These are phyloP conservation scores for Rhizoglyphus robini DNA, from an alignment of 1,140 invertebrate genomes.

Conservation along the genomic window DNA sequence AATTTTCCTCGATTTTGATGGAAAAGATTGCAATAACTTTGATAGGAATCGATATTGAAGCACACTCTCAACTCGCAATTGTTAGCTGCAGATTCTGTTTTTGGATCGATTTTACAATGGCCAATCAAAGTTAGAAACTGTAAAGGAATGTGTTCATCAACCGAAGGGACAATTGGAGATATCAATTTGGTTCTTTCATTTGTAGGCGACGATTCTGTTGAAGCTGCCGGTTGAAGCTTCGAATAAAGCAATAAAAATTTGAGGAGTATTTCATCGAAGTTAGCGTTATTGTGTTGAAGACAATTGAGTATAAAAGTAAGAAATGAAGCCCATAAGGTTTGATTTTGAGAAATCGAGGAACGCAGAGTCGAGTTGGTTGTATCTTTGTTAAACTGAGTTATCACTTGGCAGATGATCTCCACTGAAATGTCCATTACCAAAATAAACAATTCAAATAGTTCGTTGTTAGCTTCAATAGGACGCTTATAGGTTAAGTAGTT, in stretches of 20 bases:
- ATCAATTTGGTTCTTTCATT: neutral
- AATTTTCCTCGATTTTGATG: neutral
- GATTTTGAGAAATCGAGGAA: neutral
- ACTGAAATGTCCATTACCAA: neutral
- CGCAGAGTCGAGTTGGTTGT: neutral
- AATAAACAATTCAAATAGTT: neutral
- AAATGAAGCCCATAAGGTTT: slow-evolving; percentile 4
- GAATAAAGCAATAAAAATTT: slow-evolving; percentile 1
- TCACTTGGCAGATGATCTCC: slow-evolving; percentile 2
- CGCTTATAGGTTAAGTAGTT: neutral
- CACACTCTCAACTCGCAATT: neutral
- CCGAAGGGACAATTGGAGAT: neutral
- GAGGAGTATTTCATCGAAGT: neutral
- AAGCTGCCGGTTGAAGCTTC: neutral
- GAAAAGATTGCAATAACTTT: neutral
- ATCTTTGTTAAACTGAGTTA: neutral
- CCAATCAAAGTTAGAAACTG: neutral
- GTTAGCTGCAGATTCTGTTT: neutral
- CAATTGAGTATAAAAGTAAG: neutral
- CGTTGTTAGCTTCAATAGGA: neutral
- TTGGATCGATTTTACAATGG: neutral
- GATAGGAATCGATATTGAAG: slow-evolving; percentile 1
- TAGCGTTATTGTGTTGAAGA: neutral
- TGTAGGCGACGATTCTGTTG: neutral
- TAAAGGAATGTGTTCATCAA: neutral